Percentiles rank a stretch among this genome's conserved stretches.
phyloP scores from a whole-genome alignment of 1,140 invertebrate genomes.

The Stegodyphus mimosarum region DNA sequence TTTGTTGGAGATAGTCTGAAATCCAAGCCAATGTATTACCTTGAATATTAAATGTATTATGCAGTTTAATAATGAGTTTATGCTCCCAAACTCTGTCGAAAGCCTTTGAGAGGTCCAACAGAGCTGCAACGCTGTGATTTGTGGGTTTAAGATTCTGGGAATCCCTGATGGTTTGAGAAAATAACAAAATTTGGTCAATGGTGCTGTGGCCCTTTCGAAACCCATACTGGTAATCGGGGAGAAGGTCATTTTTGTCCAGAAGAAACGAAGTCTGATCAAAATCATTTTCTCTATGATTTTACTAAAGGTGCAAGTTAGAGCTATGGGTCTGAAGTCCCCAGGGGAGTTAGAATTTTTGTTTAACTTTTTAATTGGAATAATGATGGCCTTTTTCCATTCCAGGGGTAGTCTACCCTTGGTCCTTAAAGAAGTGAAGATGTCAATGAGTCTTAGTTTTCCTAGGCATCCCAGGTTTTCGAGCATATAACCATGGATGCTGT shows the following conservation, averaged over 20 bases:
- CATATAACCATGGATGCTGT: neutral
- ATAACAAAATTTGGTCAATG: neutral
- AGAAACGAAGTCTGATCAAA: neutral
- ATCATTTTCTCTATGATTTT: conserved; percentile 6
- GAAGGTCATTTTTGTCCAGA: neutral
- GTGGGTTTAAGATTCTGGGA: neutral
- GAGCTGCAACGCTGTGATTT: neutral
- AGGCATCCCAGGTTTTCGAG: neutral
- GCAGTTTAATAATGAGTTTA: too few species aligned
- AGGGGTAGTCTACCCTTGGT: neutral
- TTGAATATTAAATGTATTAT: too few species aligned
- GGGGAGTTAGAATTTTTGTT: neutral
- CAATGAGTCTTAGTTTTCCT: neutral
- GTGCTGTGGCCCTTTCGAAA: conserved; percentile 4
- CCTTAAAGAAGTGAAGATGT: neutral
- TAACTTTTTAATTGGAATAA: conserved; percentile 1
- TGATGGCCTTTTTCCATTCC: conserved; percentile 6
- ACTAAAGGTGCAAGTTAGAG: neutral
- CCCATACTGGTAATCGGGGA: neutral
- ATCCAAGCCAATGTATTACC: too few species aligned
- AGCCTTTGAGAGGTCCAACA: conserved; percentile 1
- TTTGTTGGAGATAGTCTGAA: too few species aligned
- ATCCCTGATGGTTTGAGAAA: neutral
- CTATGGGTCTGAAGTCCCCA: neutral
- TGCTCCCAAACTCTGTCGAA: conserved; percentile 4